Evolutionary conservation across 2,797 vertebrate species (phyloP).

Genomic region (Distichodus sexfasciatus): DNA sequence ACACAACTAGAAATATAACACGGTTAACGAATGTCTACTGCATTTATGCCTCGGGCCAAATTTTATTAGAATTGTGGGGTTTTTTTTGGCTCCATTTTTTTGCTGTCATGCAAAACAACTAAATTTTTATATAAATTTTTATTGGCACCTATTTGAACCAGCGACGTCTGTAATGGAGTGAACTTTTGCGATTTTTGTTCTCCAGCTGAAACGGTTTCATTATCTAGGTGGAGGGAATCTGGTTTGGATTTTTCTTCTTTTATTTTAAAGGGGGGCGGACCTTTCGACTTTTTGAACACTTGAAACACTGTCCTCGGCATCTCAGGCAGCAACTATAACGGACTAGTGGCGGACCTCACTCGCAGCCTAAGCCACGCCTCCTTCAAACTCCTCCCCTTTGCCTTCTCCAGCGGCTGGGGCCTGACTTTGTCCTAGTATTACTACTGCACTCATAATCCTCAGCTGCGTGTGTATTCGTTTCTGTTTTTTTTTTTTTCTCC

Average conservation of each 20-base stretch:
- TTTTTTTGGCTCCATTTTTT: constrained; percentile 1
- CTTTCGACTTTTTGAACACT: not conserved
- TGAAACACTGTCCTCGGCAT: not conserved
- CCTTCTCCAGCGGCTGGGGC: no score
- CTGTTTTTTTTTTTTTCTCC: not conserved
- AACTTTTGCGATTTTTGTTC: not conserved
- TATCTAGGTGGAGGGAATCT: not conserved
- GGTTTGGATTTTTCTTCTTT: not conserved
- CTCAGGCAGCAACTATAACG: not conserved
- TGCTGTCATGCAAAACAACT: not conserved
- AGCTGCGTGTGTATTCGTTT: not conserved
- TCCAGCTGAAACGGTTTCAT: constrained; percentile 1
- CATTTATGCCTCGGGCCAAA: constrained; percentile 58
- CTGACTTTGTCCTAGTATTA: constrained; percentile 6
- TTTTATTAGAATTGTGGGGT: constrained; percentile 37
- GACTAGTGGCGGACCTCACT: not conserved
- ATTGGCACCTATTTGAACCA: no score
- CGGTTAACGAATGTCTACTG: constrained; percentile 67
- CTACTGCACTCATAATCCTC: not conserved
- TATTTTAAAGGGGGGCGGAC: not conserved
- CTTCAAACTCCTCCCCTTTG: no score
- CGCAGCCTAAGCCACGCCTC: not conserved
- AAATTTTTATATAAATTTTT: not conserved
- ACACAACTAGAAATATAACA: constrained; percentile 1
- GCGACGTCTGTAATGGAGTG: no score